These are phyloP conservation scores for Melipona quadrifasciata DNA, from an alignment of 1,140 invertebrate genomes.

Conservation along the genomic window DNA sequence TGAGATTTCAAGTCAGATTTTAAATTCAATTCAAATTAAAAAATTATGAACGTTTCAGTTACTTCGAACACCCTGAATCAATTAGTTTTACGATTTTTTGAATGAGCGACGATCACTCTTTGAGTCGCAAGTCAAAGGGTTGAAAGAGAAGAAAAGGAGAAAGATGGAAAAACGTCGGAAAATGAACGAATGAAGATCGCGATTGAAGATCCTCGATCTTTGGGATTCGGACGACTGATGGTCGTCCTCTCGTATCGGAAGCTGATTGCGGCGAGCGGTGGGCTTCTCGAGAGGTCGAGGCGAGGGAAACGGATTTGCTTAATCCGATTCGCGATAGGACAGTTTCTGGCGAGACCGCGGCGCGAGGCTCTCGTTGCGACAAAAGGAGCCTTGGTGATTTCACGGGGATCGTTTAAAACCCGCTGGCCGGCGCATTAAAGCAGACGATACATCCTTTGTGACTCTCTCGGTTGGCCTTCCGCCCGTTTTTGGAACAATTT, in stretches of 20 bases:
- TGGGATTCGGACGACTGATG: no score
- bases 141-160: no score
- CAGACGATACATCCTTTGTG: not conserved
- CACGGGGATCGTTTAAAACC: not conserved
- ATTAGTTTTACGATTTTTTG: no score
- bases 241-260: not conserved
- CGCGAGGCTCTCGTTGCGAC: not conserved
- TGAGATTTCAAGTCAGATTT: no score
- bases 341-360: constrained; percentile 4
- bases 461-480: not conserved
- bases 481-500: not conserved
- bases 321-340: constrained; percentile 26
- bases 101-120: no score
- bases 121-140: no score
- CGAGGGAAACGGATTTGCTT: constrained; percentile 17
- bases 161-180: no score
- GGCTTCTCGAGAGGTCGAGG: constrained; percentile 11
- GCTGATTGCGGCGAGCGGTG: not conserved
- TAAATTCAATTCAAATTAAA: no score
- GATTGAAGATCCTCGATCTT: no score
- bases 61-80: no score
- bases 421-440: not conserved
- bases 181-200: no score
- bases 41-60: no score
- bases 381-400: constrained; percentile 4